These are phyloP conservation scores for Nemotelus pantherinus DNA, from an alignment of 2,888 invertebrate species.

Conservation along the genomic window DNA sequence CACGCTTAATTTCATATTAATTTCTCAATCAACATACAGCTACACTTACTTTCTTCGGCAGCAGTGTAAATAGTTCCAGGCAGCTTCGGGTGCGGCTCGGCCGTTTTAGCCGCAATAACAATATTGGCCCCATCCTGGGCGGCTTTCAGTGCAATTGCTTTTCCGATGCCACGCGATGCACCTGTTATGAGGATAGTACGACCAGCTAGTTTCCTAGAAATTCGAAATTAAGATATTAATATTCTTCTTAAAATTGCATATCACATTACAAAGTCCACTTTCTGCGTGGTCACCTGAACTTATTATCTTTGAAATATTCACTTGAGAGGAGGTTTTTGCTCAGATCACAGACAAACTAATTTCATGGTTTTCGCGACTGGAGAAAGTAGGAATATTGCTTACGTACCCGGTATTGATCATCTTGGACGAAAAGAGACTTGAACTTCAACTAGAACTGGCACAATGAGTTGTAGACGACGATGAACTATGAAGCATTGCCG, in stretches of 20 bases:
- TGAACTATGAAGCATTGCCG: too few relatives aligned
- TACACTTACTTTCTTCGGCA: conserved; percentile 77
- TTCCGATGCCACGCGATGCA: conserved; percentile 94
- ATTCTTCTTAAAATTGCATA: too few relatives aligned
- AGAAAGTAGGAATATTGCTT: neutral
- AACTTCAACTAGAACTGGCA: too few relatives aligned
- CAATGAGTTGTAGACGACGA: too few relatives aligned
- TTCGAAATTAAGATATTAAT: too few relatives aligned
- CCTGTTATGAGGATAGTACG: conserved; percentile 95
- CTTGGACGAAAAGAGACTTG: neutral
- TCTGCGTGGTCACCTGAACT: too few relatives aligned
- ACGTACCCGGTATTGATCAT: conserved; percentile 40
- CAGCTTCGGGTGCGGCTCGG: conserved; percentile 73
- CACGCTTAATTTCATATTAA: too few relatives aligned
- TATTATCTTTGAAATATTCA: too few relatives aligned
- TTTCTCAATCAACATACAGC: neutral
- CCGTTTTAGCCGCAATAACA: conserved; percentile 88
- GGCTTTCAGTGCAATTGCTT: conserved; percentile 91
- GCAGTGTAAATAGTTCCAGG: conserved; percentile 85
- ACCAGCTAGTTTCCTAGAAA: conserved; percentile 72
- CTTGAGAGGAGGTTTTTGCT: conserved; percentile 67
- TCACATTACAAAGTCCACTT: too few relatives aligned
- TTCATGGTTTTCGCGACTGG: too few relatives aligned
- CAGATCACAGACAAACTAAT: conserved; percentile 67
- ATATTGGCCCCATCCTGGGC: conserved; percentile 90